Conservation (phyloP, 2,797 vertebrate species). For the Enteromius thamalakanensis region DNA sequence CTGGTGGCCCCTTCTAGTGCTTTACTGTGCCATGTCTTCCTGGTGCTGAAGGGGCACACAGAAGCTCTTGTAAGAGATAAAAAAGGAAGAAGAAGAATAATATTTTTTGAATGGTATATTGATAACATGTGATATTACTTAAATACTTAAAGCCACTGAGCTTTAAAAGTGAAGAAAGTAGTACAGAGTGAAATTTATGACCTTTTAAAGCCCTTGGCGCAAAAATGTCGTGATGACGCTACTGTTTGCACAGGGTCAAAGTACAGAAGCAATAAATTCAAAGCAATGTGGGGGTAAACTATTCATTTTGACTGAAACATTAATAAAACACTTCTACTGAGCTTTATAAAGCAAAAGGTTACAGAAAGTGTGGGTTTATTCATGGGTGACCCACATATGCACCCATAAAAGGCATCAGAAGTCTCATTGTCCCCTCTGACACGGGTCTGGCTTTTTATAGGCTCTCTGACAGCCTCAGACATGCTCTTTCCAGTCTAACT, state of each 20-base stretch:
- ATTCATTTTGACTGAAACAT: slow-evolving; percentile 41
- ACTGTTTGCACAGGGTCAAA: slow-evolving; percentile 42
- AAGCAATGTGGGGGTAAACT: slow-evolving; percentile 23
- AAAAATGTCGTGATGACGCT: slow-evolving; percentile 3
- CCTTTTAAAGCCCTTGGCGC: slow-evolving; percentile 1
- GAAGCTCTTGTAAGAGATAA: slow-evolving; percentile 10
- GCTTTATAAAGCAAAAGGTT: slow-evolving; percentile 43
- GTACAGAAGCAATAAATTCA: slow-evolving; percentile 37
- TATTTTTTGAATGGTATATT: not conserved
- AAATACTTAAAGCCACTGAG: not conserved
- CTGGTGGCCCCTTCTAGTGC: slow-evolving; percentile 45
- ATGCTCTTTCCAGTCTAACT: slow-evolving; percentile 52
- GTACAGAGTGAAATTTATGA: not conserved
- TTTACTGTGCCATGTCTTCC: slow-evolving; percentile 45
- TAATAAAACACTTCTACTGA: slow-evolving; percentile 37
- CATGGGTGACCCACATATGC: slow-evolving; percentile 46
- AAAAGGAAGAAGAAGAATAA: not conserved
- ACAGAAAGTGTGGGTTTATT: slow-evolving; percentile 49
- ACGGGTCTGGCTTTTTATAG: slow-evolving; percentile 55
- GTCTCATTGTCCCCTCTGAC: slow-evolving; percentile 58
- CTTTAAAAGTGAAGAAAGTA: not conserved
- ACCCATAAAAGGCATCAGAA: slow-evolving; percentile 54
- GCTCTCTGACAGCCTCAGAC: slow-evolving; percentile 44
- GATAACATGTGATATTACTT: not conserved
- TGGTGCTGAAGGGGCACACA: slow-evolving; percentile 17